These are phyloP conservation scores for Vanessa tameamea DNA, from an alignment of 1,140 invertebrate species.

Conservation along the genomic window DNA sequence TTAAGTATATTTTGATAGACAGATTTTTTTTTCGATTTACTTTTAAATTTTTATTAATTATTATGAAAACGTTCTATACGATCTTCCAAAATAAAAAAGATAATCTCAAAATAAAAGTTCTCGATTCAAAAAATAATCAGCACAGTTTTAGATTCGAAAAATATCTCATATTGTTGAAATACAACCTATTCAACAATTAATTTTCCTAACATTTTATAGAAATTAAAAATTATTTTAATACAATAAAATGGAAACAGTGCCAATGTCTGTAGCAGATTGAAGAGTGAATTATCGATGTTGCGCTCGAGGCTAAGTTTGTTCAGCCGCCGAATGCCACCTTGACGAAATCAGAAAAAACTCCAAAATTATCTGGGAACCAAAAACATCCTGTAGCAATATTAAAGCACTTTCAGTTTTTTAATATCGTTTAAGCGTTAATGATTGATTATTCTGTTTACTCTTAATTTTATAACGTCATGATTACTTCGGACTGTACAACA, in stretches of 20 bases:
- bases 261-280: constrained; percentile 50
- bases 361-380: constrained; percentile 62
- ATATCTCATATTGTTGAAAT: too few relatives aligned
- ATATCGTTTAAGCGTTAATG: constrained; percentile 63
- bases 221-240: neutral
- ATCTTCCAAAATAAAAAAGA: too few relatives aligned
- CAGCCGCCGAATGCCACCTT: constrained; percentile 60
- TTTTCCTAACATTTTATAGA: neutral
- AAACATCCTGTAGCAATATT: constrained; percentile 64
- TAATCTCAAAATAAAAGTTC: too few relatives aligned
- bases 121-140: too few relatives aligned
- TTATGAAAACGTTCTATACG: too few relatives aligned
- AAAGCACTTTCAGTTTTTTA: constrained; percentile 60
- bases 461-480: constrained; percentile 36
- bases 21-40: too few relatives aligned
- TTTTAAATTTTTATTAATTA: too few relatives aligned
- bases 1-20: too few relatives aligned
- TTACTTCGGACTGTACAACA: neutral
- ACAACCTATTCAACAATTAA: too few relatives aligned
- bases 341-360: constrained; percentile 57
- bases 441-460: constrained; percentile 73
- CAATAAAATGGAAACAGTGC: constrained; percentile 49
- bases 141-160: too few relatives aligned
- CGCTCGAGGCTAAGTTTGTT: constrained; percentile 69
- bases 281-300: constrained; percentile 74